phyloP scores from a whole-genome alignment of 2,797 vertebrate species.

The Megaceryle alcyon region DNA sequence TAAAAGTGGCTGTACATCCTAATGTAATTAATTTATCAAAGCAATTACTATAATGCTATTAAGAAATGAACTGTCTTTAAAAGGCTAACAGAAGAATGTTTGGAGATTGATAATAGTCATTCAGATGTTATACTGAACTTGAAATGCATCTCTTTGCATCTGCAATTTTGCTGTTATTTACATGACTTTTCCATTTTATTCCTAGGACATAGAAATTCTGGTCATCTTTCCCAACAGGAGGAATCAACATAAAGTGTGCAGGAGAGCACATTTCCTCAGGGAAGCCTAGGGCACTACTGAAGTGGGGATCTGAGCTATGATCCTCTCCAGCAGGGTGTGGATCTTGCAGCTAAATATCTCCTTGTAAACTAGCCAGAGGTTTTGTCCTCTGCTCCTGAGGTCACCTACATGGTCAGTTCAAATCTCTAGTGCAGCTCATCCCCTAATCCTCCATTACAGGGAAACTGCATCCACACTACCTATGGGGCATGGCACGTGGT shows the following conservation, averaged over 20 bases:
- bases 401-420: not conserved
- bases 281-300: not conserved
- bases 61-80: not conserved
- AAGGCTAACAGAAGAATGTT: not conserved
- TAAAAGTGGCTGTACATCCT: not conserved
- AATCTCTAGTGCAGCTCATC: not conserved
- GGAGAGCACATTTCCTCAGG: not conserved
- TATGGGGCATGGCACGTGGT: no score
- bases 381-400: not conserved
- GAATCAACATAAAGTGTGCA: not conserved
- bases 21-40: not conserved
- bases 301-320: not conserved
- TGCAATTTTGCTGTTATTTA: not conserved
- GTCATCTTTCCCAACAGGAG: not conserved
- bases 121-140: not conserved
- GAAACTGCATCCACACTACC: not conserved
- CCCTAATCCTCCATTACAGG: not conserved
- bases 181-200: not conserved
- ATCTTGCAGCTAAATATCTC: not conserved
- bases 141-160: accelerated
- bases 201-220: not conserved
- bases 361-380: not conserved
- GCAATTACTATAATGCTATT: not conserved
- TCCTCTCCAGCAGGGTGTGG: not conserved
- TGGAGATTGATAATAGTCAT: not conserved